Evolutionary conservation across 2,797 vertebrate species (phyloP).

Genomic region (Sorex maritimensis): DNA sequence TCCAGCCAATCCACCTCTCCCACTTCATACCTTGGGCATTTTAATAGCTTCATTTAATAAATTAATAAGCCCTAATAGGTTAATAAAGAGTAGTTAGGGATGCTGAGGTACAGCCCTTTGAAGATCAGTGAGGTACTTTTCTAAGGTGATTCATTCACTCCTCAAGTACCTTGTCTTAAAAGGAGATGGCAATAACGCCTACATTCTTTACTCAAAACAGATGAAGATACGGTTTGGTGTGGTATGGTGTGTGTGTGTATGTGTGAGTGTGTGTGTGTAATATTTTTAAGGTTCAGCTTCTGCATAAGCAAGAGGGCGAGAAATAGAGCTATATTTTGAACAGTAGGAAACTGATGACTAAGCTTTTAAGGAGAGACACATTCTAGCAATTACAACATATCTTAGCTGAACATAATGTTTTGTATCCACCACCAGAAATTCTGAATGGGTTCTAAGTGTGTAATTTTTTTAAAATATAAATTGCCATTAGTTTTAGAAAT

Average conservation of each 20-base stretch:
- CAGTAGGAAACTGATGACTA: background rate
- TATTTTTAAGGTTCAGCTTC: background rate
- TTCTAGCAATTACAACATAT: background rate
- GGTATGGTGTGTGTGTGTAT: background rate
- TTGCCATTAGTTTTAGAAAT: background rate
- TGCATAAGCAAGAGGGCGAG: background rate
- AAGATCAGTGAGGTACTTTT: constrained; percentile 19
- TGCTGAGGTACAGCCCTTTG: constrained; percentile 18
- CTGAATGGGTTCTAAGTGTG: background rate
- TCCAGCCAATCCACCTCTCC: constrained; percentile 16
- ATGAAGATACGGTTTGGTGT: background rate
- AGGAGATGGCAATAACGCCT: background rate
- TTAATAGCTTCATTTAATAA: constrained; percentile 72
- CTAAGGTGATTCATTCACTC: constrained; percentile 4
- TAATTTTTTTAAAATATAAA: background rate
- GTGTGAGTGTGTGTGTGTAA: background rate
- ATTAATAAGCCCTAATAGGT: constrained; percentile 71
- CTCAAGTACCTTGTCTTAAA: background rate
- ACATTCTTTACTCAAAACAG: background rate
- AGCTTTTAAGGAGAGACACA: background rate
- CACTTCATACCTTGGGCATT: constrained; percentile 64
- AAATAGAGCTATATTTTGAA: background rate
- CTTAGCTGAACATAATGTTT: background rate
- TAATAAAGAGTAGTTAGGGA: constrained; percentile 69
- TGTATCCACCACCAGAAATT: constrained; percentile 53